Evolutionary conservation across 2,113 vertebrate species (phyloP), one percentile per base, ranked within the genome.

Genomic region (Ammospiza caudacuta): DNA sequence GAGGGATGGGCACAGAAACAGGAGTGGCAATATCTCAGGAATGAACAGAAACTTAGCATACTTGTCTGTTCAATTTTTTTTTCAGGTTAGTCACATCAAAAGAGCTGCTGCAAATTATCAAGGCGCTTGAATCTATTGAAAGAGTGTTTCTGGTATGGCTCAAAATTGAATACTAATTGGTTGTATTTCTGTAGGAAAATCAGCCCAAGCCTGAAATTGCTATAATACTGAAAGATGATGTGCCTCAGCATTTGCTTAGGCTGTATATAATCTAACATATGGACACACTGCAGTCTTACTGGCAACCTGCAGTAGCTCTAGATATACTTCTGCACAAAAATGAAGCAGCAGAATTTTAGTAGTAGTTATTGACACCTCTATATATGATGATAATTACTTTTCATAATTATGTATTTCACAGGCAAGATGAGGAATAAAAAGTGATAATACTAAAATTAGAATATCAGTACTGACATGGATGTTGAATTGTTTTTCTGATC

Each of bases 151-250:
- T 78, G 66, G 18, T 91, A 31, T 0, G 1, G 44, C 70, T 93
- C 52, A 46, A 88, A 87, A 46, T 62, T 51, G 37, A 46, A 74
- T 83, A 33, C 54, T 66, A n/a, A 83, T 83, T 80, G 37, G 19
- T 72, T 89, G 18, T 62, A 44, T 92, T 94, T 95, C 70, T 69
- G 31, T 31, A 76, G 55, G 55, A 95, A 72, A 94, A 62, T 49
- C 18, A 24, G 33, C 9, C 8, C 58, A 83, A 90, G 58, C 61
- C 77, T 77, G 47, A 66, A 62, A 67, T 55, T 52, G 27, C 63
- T 87, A 0, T 66, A 18, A 44, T 80, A 17, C 22, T 87, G 39
- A 67, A 82, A 75, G 57, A 27, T 67, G 4, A 31, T 37, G 55
- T 88, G 64, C 67, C 44, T 85, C 17, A 2, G 67, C 49, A 27